Base-by-base conservation (phyloP, 1,140 invertebrate species). In the Pemphigus obesinymphae region DNA sequence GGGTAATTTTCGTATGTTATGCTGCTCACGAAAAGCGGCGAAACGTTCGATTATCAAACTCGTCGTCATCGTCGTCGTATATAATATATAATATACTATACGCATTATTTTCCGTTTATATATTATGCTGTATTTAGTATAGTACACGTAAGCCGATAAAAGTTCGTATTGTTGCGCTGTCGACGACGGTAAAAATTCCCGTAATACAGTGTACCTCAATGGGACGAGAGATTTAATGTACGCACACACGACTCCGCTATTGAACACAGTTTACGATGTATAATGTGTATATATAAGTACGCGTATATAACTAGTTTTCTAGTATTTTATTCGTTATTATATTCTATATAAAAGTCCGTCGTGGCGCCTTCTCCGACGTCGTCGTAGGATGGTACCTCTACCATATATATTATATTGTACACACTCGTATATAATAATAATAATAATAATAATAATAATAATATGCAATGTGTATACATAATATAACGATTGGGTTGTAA, bases 191-290 rank as follows among this genome's bases (percentile, higher is more conserved):
- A 40, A 66, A 37, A 66, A 66, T 37, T 66, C 63, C 13, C 63
- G 20, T 66, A 66, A n/a, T 40, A 11, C 3, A n/a, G 29, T 34
- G 23, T 26, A 13, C 63, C 34, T 66, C 63, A 37, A 66, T 37
- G 34, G 17, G 17, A 29, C 7, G 55, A 26, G 29, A 70, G 37
- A 70, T 70, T 70, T 70, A 70, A 70, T 43, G 43, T n/a, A 50
- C 48, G n/a, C 48, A 50, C 63, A 40, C 63, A 68, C 34, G 23
- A 37, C n/a, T 43, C 13, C 10, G n/a, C 34, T 40, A 70, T 70
- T 70, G 66, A 70, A 70, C 66, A 43, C n/a, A 43, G 66, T 70
- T 70, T 70, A 70, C 66, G 66, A 55, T 70, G 26, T 40, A 68
- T 68, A 40, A 40, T 40, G 37, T 68, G 23, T 68, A 34, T 66